Conservation (phyloP, 2,113 vertebrate genomes). For the Thomomys bottae region DNA sequence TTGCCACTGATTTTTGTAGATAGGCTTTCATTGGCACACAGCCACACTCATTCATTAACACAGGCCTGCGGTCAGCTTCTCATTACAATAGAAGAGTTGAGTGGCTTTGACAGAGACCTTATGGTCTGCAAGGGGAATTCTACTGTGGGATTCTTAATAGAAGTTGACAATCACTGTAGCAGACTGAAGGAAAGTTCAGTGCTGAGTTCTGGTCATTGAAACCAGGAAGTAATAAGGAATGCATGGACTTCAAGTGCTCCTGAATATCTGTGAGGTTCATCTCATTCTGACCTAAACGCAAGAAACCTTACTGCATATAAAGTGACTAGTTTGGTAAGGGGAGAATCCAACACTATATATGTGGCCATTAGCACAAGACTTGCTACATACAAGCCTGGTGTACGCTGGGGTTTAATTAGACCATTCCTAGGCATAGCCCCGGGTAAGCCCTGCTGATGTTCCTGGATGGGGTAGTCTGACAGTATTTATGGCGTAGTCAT, state of each 20-base stretch:
- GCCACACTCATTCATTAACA: background rate
- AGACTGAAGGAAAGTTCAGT: background rate
- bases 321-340: background rate
- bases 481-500: background rate
- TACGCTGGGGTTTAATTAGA: background rate
- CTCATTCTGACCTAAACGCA: background rate
- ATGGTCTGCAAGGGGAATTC: background rate
- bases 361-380: background rate
- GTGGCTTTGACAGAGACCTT: fast-evolving
- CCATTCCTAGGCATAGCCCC: too few species aligned
- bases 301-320: background rate
- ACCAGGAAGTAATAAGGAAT: background rate
- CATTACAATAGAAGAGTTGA: background rate
- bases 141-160: background rate
- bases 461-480: background rate
- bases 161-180: background rate
- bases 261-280: background rate
- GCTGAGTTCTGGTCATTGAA: background rate
- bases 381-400: background rate
- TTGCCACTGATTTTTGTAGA: background rate
- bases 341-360: background rate
- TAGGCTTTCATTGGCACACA: background rate
- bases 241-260: background rate
- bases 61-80: background rate
- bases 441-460: background rate